These are phyloP conservation scores for Ricordea florida DNA, from an alignment of 92 coral and sea anemone species.

Conservation along the genomic window DNA sequence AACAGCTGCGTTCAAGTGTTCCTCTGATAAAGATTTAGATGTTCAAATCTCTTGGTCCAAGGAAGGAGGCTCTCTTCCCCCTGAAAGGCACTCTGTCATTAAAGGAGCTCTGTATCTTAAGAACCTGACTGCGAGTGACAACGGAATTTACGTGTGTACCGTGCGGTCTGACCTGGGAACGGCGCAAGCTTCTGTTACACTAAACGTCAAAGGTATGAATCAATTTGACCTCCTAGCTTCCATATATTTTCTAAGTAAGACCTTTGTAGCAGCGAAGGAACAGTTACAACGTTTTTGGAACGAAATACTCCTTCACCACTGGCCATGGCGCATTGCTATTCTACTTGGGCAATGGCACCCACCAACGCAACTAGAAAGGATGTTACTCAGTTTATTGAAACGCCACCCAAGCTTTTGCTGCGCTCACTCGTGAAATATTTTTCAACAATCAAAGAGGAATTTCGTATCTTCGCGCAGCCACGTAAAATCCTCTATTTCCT, in stretches of 20 bases:
- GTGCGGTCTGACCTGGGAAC: constrained; percentile 21
- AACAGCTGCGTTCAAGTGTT: constrained; percentile 14
- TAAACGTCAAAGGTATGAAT: background rate
- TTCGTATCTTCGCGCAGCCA: too few species aligned
- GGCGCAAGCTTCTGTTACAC: constrained; percentile 12
- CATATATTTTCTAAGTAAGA: background rate
- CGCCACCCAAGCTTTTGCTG: too few species aligned
- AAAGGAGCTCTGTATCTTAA: constrained; percentile 10
- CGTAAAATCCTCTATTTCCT: too few species aligned
- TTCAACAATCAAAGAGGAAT: too few species aligned
- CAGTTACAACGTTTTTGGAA: too few species aligned
- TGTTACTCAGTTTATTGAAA: too few species aligned
- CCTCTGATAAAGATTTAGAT: background rate
- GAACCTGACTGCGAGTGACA: constrained; percentile 1
- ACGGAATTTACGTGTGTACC: constrained; percentile 22
- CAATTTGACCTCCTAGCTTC: background rate
- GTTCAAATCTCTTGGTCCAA: constrained; percentile 15
- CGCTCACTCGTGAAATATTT: too few species aligned
- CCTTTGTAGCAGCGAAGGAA: too few species aligned
- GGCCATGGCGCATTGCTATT: too few species aligned
- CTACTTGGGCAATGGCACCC: too few species aligned
- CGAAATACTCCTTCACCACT: too few species aligned
- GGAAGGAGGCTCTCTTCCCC: constrained; percentile 14
- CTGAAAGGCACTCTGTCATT: constrained; percentile 6
- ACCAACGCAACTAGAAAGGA: too few species aligned